Evolutionary conservation across 2,113 vertebrate genomes (phyloP).

Genomic region (Chloroceryle aenea): DNA sequence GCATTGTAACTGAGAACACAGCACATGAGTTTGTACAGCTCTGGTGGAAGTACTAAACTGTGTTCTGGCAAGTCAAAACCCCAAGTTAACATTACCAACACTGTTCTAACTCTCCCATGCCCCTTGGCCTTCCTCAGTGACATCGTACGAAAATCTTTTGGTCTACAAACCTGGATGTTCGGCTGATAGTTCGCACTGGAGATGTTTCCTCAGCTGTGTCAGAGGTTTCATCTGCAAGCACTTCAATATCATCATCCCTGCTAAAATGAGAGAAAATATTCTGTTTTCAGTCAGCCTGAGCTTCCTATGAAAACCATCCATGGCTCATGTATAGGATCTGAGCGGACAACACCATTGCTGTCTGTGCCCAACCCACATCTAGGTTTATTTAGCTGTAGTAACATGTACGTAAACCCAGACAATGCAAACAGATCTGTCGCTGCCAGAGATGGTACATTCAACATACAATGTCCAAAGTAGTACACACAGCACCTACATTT

Average conservation of each 20-base stretch:
- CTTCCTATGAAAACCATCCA: neutral
- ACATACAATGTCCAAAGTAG: neutral
- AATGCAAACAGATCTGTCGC: neutral
- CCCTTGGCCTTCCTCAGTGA: neutral
- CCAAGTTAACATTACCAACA: neutral
- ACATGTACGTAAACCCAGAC: neutral
- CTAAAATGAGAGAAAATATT: slow-evolving; percentile 21
- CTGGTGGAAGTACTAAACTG: neutral
- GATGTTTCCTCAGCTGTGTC: slow-evolving; percentile 86
- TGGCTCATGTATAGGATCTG: neutral
- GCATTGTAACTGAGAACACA: neutral
- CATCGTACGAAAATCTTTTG: neutral
- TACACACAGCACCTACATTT: neutral
- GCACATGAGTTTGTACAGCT: neutral
- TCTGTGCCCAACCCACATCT: neutral
- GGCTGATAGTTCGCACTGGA: slow-evolving; percentile 76
- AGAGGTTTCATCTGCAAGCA: slow-evolving; percentile 87
- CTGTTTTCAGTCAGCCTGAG: neutral
- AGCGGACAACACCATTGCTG: fast-evolving
- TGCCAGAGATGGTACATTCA: neutral
- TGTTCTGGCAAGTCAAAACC: neutral
- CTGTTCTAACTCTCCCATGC: neutral
- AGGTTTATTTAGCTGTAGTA: neutral
- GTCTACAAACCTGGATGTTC: slow-evolving; percentile 82
- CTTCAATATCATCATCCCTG: slow-evolving; percentile 98